Conservation (phyloP, 2,797 vertebrate species). For the Manis crassicaudata region DNA sequence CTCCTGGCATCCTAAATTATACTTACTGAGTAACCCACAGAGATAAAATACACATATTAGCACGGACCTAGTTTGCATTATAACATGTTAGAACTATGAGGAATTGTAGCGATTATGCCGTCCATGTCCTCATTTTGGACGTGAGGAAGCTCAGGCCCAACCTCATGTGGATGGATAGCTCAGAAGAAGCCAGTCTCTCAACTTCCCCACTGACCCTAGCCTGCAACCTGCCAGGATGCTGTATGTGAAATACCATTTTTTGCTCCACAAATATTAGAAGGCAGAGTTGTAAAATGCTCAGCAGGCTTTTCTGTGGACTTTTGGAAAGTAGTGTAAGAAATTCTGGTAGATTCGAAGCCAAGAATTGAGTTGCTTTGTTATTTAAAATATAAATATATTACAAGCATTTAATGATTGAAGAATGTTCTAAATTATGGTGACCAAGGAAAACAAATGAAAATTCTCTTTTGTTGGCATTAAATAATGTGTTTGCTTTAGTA, state of each 20-base stretch:
- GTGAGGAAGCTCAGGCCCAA: not conserved
- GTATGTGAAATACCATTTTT: not conserved
- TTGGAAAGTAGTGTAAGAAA: not conserved
- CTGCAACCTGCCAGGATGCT: not conserved
- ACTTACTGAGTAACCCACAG: not conserved
- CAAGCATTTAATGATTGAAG: not conserved
- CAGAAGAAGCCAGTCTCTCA: not conserved
- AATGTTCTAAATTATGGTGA: not conserved
- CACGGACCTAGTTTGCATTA: not conserved
- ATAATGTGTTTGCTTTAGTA: not conserved
- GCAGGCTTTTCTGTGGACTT: not conserved
- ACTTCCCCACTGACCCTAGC: not conserved
- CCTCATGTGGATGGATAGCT: not conserved
- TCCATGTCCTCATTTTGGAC: not conserved
- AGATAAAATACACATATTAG: not conserved
- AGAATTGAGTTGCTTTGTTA: not conserved
- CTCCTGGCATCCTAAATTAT: not conserved
- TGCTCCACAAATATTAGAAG: not conserved
- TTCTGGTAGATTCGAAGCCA: not conserved
- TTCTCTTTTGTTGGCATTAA: not conserved
- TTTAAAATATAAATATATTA: not conserved
- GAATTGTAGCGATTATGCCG: accelerated
- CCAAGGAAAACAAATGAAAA: not conserved
- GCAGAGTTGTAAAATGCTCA: not conserved
- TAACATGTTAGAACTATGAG: not conserved